phyloP scores from a whole-genome alignment of 2,797 vertebrate species.

The Percopsis omiscomaycus region DNA sequence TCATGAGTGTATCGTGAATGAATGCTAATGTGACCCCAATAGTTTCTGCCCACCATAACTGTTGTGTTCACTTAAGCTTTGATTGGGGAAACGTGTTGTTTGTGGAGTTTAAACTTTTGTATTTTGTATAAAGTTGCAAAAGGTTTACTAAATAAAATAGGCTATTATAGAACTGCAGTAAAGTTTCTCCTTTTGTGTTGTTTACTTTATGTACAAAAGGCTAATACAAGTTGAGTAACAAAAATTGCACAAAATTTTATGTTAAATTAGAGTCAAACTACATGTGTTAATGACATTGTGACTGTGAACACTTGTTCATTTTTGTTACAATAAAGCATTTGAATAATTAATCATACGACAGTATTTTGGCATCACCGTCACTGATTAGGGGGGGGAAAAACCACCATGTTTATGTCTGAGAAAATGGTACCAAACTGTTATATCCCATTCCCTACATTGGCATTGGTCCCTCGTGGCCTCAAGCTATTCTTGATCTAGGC shows the following conservation, averaged over 20 bases:
- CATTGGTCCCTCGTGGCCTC: not conserved
- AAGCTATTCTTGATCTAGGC: not conserved
- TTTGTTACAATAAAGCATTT: slow-evolving; percentile 19
- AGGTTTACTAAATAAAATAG: slow-evolving; percentile 44
- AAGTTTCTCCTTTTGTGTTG: slow-evolving; percentile 1
- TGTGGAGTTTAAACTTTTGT: slow-evolving; percentile 73
- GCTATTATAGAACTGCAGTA: not conserved
- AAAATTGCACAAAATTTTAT: not conserved
- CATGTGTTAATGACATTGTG: slow-evolving; percentile 4
- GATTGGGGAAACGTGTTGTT: slow-evolving; percentile 52
- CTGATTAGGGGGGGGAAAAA: not conserved
- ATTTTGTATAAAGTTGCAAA: slow-evolving; percentile 81
- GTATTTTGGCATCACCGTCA: slow-evolving; percentile 18
- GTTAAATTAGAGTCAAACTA: not conserved
- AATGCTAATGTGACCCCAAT: too few species aligned
- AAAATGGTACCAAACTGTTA: not conserved
- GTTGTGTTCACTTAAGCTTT: slow-evolving; percentile 39
- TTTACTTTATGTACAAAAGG: not conserved
- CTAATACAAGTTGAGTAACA: slow-evolving; percentile 1
- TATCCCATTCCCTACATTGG: not conserved
- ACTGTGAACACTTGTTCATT: slow-evolving; percentile 9
- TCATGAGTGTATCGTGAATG: too few species aligned
- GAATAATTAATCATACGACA: slow-evolving; percentile 6
- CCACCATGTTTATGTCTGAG: not conserved
- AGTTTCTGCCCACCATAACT: slow-evolving; percentile 19